Conservation (phyloP, 1,140 invertebrate species). For the Agrilus planipennis region DNA sequence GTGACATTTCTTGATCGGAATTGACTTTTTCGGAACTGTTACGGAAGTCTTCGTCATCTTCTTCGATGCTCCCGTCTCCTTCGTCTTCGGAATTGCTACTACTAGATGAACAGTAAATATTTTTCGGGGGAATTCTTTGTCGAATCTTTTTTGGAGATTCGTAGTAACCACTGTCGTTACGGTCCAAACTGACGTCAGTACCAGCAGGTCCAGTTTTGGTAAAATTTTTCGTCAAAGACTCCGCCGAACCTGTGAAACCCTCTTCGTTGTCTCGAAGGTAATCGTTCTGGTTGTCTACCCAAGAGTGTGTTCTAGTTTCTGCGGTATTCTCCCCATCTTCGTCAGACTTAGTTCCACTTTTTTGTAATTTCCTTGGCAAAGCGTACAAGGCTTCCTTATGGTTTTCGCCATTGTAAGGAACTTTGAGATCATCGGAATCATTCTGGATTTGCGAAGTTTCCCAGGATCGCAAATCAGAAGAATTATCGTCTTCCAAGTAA, state of each 20-base stretch:
- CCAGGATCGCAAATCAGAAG: too few species aligned
- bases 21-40: background rate
- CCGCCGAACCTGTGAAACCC: background rate
- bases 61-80: conserved; percentile 11
- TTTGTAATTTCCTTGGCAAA: background rate
- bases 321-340: conserved; percentile 13
- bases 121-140: conserved; percentile 27
- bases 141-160: conserved; percentile 24
- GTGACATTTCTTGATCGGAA: background rate
- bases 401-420: background rate
- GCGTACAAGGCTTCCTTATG: background rate
- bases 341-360: background rate
- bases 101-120: conserved; percentile 23
- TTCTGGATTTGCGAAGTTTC: too few species aligned
- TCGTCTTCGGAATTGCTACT: too few species aligned
- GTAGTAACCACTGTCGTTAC: conserved; percentile 28
- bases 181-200: conserved; percentile 9
- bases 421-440: conserved; percentile 2
- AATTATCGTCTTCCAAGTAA: background rate
- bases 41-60: conserved; percentile 30
- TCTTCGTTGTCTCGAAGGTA: conserved; percentile 5
- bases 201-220: too few species aligned
- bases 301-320: conserved; percentile 19
- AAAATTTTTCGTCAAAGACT: too few species aligned
- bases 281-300: conserved; percentile 29